Evolutionary conservation across 2,113 vertebrate species (phyloP).

Genomic region (Coptodon bakossiorum): DNA sequence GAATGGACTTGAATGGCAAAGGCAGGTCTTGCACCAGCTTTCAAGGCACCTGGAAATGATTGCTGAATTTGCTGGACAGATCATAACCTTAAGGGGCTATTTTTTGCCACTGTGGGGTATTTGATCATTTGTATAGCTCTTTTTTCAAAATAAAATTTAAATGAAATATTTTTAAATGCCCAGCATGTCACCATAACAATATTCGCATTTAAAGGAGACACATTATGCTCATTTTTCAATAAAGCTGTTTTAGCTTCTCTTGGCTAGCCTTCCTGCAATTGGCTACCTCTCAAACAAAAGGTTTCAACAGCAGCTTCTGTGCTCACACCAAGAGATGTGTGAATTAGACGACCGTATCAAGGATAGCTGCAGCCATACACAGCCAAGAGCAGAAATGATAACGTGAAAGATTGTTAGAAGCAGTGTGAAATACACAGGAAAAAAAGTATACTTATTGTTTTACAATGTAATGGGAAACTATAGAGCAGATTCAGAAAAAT

Average conservation of each 20-base stretch:
- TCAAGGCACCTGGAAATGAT: background rate
- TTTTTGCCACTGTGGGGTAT: background rate
- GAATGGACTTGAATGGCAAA: background rate
- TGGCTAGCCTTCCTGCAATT: background rate
- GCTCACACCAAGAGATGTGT: background rate
- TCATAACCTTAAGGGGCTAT: background rate
- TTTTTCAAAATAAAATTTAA: background rate
- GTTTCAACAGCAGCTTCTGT: background rate
- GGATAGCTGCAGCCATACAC: background rate
- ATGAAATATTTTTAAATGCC: background rate
- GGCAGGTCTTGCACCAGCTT: background rate
- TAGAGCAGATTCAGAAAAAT: background rate
- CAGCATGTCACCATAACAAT: background rate
- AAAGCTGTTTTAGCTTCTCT: background rate
- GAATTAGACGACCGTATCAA: background rate
- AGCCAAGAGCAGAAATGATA: background rate
- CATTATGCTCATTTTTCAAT: background rate
- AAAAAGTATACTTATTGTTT: background rate
- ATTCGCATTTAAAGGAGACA: background rate
- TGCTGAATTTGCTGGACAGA: background rate
- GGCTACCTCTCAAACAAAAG: background rate
- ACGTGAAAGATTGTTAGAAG: background rate
- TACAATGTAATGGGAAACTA: background rate
- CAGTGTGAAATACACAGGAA: background rate
- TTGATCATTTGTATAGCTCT: rapidly evolving